Percentiles rank a stretch among this genome's conserved stretches.
Conservation (phyloP, 2,888 invertebrate genomes). For the Cheilosia urbana region DNA sequence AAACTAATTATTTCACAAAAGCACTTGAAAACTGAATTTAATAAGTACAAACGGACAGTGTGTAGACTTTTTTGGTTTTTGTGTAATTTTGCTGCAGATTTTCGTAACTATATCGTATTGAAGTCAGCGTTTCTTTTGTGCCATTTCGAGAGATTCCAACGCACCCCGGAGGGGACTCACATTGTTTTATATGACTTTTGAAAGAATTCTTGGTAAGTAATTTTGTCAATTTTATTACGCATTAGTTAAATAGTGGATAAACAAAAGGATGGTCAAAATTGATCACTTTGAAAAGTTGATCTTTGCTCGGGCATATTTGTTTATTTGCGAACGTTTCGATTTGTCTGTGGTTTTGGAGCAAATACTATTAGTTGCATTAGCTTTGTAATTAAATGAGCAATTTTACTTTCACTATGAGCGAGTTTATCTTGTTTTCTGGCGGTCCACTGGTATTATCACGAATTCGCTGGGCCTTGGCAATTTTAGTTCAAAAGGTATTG, state of each 20-base stretch:
- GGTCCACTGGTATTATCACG: too few relatives aligned
- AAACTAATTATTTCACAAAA: not conserved
- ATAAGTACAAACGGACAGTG: constrained; percentile 14
- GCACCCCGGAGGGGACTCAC: constrained; percentile 83
- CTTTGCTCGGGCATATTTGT: not conserved
- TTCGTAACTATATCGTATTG: constrained; percentile 36
- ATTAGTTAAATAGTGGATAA: not conserved
- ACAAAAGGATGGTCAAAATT: constrained; percentile 1
- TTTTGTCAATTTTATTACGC: constrained; percentile 8
- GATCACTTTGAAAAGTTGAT: not conserved
- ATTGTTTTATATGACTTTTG: constrained; percentile 97
- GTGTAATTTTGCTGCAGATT: constrained; percentile 53
- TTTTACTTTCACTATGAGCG: not conserved
- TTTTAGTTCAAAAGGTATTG: too few relatives aligned
- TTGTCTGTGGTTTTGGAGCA: not conserved
- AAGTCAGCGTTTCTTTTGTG: constrained; percentile 67
- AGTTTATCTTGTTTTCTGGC: not conserved
- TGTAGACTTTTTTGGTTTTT: constrained; percentile 24
- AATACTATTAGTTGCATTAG: not conserved
- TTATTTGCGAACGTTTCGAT: not conserved
- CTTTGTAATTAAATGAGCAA: not conserved
- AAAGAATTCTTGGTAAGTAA: constrained; percentile 94
- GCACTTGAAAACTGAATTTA: not conserved
- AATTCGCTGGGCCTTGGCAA: too few relatives aligned
- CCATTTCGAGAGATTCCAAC: constrained; percentile 81